phyloP scores from a whole-genome alignment of 2,888 invertebrate genomes.

The Rhaphigaster nebulosa region DNA sequence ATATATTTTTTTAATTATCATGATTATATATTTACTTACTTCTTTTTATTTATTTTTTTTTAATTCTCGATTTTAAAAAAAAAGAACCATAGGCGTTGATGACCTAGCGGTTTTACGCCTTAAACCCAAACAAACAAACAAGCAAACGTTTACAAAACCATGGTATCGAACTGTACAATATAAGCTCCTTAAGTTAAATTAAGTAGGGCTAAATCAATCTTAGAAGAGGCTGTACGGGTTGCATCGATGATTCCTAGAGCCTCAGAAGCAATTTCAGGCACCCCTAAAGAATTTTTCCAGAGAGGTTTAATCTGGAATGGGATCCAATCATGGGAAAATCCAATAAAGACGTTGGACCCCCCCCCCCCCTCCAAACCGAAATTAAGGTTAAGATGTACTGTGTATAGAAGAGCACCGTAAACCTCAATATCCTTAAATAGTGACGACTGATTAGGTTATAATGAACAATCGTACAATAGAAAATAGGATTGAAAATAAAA shows the following conservation, averaged over 20 bases:
- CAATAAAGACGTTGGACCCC: neutral
- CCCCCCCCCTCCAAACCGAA: neutral
- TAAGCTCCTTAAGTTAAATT: neutral
- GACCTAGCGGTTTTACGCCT: too few species aligned
- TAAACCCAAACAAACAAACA: too few species aligned
- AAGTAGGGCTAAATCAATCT: neutral
- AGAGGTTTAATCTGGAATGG: constrained; percentile 31
- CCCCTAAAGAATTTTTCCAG: neutral
- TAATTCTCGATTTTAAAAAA: too few species aligned
- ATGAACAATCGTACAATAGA: neutral
- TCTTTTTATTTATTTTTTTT: too few species aligned
- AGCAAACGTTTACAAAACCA: too few species aligned
- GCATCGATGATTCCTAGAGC: neutral
- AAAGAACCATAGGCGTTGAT: too few species aligned
- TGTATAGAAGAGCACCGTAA: neutral
- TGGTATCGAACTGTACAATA: neutral
- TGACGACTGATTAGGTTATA: neutral
- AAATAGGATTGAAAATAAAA: neutral
- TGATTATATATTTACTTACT: too few species aligned
- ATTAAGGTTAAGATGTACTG: constrained; percentile 22
- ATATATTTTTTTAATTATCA: too few species aligned
- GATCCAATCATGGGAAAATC: constrained; percentile 7
- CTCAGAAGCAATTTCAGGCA: neutral
- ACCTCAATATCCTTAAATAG: neutral
- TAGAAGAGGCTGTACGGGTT: neutral